Evolutionary conservation across 1,140 invertebrate species (phyloP).

Genomic region (Calephelis virginiensis): DNA sequence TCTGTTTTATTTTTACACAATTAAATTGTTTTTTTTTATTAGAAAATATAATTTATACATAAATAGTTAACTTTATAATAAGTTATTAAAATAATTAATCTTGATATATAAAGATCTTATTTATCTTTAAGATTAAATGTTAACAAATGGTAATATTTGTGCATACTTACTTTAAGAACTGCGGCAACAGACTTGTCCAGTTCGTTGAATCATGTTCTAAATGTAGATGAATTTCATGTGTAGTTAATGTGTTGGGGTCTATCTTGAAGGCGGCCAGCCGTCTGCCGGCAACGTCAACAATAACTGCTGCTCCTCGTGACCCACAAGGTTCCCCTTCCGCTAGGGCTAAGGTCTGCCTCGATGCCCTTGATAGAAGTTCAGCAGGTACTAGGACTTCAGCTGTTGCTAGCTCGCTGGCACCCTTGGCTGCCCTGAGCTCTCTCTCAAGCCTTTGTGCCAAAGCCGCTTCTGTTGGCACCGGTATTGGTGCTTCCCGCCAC

Average conservation of each 20-base stretch:
- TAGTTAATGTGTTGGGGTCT: constrained; percentile 89
- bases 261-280: constrained; percentile 86
- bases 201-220: constrained; percentile 88
- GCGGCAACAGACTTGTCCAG: constrained; percentile 90
- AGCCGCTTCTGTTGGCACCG: constrained; percentile 67
- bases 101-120: neutral
- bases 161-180: constrained; percentile 89
- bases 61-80: too few relatives aligned
- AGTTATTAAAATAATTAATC: too few relatives aligned
- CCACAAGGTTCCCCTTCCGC: constrained; percentile 92
- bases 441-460: constrained; percentile 85
- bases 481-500: constrained; percentile 66
- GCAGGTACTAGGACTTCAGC: constrained; percentile 90
- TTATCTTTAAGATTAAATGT: neutral
- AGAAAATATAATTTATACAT: too few relatives aligned
- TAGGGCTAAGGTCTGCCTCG: constrained; percentile 86
- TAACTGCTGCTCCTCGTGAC: constrained; percentile 86
- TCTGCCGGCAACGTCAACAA: constrained; percentile 85
- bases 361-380: constrained; percentile 86
- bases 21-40: too few relatives aligned
- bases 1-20: too few relatives aligned
- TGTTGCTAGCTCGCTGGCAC: constrained; percentile 85
- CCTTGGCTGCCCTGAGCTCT: constrained; percentile 87
- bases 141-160: neutral
- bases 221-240: constrained; percentile 91